phyloP scores from a whole-genome alignment of 2,113 vertebrate species.

The Poicephalus meyeri region DNA sequence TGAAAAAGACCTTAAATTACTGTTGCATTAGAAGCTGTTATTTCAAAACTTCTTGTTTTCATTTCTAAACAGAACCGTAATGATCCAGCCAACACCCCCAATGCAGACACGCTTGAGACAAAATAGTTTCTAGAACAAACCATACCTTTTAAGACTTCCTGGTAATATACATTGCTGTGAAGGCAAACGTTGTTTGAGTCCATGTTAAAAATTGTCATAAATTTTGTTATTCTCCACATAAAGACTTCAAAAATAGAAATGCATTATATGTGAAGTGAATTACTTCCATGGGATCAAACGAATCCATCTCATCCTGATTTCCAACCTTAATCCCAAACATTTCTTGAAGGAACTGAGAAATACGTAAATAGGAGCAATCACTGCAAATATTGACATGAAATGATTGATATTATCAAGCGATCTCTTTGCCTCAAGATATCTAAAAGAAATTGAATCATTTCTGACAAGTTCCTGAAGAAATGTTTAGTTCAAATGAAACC shows the following conservation, averaged over 20 bases:
- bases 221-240: not conserved
- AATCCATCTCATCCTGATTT: not conserved
- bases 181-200: not conserved
- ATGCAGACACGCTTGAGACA: not conserved
- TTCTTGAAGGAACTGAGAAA: constrained; percentile 9
- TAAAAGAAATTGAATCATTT: constrained; percentile 17
- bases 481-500: constrained; percentile 1
- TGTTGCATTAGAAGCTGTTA: constrained; percentile 26
- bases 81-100: not conserved
- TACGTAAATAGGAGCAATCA: not conserved
- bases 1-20: not conserved
- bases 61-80: constrained; percentile 9
- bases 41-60: constrained; percentile 38
- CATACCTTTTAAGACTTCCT: not conserved
- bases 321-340: not conserved
- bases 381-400: not conserved
- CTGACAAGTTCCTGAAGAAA: constrained; percentile 37
- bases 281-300: not conserved
- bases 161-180: not conserved
- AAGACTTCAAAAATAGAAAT: constrained; percentile 1
- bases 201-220: not conserved
- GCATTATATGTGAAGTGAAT: not conserved
- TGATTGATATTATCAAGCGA: constrained; percentile 44
- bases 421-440: constrained; percentile 31
- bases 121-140: not conserved